These are phyloP conservation scores for Meta bourneti DNA, from an alignment of 2,888 invertebrate species.

Conservation along the genomic window DNA sequence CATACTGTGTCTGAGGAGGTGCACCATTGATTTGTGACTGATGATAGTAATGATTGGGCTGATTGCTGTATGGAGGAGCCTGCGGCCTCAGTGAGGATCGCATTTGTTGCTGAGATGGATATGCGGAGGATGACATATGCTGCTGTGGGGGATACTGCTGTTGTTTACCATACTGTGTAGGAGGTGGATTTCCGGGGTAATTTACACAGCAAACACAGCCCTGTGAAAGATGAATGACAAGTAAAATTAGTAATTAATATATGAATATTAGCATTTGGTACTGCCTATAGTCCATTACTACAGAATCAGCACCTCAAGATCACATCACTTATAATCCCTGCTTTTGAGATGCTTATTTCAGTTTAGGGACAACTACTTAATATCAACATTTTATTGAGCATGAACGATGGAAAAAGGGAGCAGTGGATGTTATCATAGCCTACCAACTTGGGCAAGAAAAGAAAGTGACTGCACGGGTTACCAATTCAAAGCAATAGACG, in stretches of 20 bases:
- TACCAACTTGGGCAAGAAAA: too few species aligned
- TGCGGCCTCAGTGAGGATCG: constrained; percentile 77
- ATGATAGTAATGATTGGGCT: constrained; percentile 77
- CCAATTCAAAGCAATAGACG: too few species aligned
- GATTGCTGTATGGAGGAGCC: constrained; percentile 77
- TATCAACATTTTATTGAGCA: too few species aligned
- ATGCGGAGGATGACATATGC: constrained; percentile 68
- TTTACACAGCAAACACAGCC: constrained; percentile 72
- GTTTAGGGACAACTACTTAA: too few species aligned
- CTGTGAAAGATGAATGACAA: constrained; percentile 7
- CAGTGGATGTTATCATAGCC: too few species aligned
- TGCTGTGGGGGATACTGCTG: constrained; percentile 78
- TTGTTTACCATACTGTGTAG: constrained; percentile 78
- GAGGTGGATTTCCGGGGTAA: constrained; percentile 77
- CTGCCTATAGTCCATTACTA: too few species aligned
- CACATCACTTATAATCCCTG: too few species aligned
- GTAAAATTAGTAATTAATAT: background rate
- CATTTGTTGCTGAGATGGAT: constrained; percentile 78
- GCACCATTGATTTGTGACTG: constrained; percentile 78
- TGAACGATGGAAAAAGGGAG: too few species aligned
- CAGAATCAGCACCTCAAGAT: too few species aligned
- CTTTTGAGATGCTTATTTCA: too few species aligned
- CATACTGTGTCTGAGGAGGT: constrained; percentile 76
- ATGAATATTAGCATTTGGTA: background rate
- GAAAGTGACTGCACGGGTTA: too few species aligned